A percentile compares a stretch with the other conserved stretches of the same genome.
Conservation (phyloP, 2,888 invertebrate species). For the Leucophora obtusa region DNA sequence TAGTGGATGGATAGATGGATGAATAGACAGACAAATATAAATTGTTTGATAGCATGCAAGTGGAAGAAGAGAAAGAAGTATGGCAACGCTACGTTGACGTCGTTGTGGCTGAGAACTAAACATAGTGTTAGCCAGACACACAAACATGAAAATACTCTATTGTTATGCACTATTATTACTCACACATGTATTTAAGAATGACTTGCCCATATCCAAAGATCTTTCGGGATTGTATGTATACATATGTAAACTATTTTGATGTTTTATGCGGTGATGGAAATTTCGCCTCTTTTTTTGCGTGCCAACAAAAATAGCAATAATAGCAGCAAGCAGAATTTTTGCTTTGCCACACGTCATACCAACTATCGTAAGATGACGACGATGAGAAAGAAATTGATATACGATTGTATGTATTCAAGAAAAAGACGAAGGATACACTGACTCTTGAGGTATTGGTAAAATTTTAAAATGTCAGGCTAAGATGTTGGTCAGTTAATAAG, state of each 20-base stretch:
- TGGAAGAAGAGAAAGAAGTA: background rate
- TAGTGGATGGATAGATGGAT: conserved; percentile 35
- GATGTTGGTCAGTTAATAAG: conserved; percentile 19
- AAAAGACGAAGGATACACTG: conserved; percentile 18
- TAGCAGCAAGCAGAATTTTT: conserved; percentile 27
- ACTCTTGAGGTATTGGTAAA: conserved; percentile 2
- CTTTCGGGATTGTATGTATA: conserved; percentile 1
- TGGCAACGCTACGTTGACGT: conserved; percentile 24
- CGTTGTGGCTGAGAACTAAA: conserved; percentile 9
- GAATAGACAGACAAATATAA: conserved; percentile 26
- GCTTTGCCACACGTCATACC: conserved; percentile 38
- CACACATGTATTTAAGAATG: conserved; percentile 20
- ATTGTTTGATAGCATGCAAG: conserved; percentile 1
- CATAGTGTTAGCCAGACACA: background rate
- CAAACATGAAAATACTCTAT: no score
- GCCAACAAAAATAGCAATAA: background rate
- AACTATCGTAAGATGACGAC: conserved; percentile 35
- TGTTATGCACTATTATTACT: background rate
- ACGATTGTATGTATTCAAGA: conserved; percentile 5
- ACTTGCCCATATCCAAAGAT: conserved; percentile 38
- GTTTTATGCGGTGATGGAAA: conserved; percentile 21
- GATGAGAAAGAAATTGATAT: conserved; percentile 21
- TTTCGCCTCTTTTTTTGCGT: conserved; percentile 36
- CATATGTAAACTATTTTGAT: background rate
- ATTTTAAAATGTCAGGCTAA: conserved; percentile 22